Evolutionary conservation across 2,113 vertebrate species (phyloP).

Genomic region (Indicator indicator): DNA sequence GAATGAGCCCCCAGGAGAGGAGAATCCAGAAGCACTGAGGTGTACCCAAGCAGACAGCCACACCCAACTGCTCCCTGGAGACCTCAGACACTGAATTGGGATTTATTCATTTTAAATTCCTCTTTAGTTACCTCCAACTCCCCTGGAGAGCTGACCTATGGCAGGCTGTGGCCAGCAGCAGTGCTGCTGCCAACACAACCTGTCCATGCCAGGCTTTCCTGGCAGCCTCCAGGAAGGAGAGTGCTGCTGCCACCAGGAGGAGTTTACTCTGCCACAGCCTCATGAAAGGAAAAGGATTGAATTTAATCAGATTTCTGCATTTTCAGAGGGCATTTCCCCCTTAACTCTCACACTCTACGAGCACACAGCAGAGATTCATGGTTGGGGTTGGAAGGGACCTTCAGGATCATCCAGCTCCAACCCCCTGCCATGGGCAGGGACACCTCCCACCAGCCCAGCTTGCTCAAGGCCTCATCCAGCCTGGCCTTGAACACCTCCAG

Average conservation of each 20-base stretch:
- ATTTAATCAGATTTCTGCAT: too few species aligned
- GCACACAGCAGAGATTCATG: neutral
- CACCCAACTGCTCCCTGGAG: neutral
- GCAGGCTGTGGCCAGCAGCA: rapidly evolving
- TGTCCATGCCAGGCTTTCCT: neutral
- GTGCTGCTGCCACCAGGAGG: neutral
- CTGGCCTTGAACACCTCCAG: too few species aligned
- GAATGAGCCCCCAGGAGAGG: neutral
- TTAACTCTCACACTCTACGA: neutral
- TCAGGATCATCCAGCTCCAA: too few species aligned
- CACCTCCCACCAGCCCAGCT: too few species aligned
- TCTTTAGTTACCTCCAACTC: neutral
- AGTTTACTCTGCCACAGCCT: neutral
- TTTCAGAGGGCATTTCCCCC: too few species aligned
- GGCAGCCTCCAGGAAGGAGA: neutral
- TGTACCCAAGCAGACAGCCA: neutral
- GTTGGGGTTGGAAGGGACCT: too few species aligned
- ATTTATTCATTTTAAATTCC: neutral
- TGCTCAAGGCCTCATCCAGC: too few species aligned
- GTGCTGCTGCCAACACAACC: neutral
- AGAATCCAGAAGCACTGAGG: neutral
- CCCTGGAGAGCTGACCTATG: neutral
- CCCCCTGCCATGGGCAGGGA: too few species aligned
- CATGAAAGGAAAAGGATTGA: neutral
- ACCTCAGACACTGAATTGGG: neutral